Percentiles rank a stretch among this genome's conserved stretches.
These are phyloP conservation scores for Tragelaphus strepsiceros DNA, from an alignment of 2,113 vertebrate species.

Conservation along the genomic window DNA sequence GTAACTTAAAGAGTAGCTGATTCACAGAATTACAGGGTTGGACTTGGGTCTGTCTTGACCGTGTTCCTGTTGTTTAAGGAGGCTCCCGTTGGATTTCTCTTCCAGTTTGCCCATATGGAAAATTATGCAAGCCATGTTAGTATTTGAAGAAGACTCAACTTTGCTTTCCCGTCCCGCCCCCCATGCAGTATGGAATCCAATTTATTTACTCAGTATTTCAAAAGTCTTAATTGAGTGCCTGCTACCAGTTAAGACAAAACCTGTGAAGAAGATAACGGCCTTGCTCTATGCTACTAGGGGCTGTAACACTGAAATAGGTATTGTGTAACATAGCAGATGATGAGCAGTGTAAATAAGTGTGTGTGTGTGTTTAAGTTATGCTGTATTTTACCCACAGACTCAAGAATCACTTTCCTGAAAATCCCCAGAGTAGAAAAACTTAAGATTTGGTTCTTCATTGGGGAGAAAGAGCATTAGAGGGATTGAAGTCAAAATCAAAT, in stretches of 20 bases:
- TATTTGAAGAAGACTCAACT: slow-evolving; percentile 29
- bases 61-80: neutral
- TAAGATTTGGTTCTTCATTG: neutral
- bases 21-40: slow-evolving; percentile 30
- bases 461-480: neutral
- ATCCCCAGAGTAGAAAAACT: neutral
- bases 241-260: neutral
- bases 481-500: neutral
- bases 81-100: neutral
- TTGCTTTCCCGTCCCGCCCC: neutral
- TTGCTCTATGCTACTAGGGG: neutral
- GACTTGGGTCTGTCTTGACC: neutral
- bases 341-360: neutral
- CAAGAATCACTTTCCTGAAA: neutral
- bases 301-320: neutral
- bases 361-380: neutral
- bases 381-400: neutral
- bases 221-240: neutral
- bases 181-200: neutral
- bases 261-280: neutral
- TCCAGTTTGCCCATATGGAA: neutral
- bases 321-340: neutral
- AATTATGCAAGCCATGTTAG: neutral
- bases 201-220: neutral
- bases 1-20: slow-evolving; percentile 54